Conservation (phyloP, 1,140 invertebrate species). For the Theocolax elegans region DNA sequence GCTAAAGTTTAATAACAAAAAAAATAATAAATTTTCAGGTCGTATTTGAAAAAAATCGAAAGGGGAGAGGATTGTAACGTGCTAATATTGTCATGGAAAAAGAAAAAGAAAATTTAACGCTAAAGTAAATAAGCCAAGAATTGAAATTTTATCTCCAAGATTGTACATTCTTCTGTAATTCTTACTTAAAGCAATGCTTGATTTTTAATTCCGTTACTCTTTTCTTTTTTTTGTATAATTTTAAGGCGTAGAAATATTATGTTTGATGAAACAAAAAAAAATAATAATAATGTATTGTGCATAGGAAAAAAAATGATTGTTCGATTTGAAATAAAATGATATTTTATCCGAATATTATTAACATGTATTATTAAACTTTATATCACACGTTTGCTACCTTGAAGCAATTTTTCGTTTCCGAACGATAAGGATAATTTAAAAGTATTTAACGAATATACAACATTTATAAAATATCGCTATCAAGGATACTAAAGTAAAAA, state of each 20-base stretch:
- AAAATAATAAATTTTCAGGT: not conserved
- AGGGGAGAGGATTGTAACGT: slow-evolving; percentile 23
- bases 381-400: no score
- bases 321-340: slow-evolving; percentile 41
- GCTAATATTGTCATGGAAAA: slow-evolving; percentile 23
- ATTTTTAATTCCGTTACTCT: slow-evolving; percentile 38
- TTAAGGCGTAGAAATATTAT: slow-evolving; percentile 38
- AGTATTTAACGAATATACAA: no score
- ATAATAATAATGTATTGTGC: slow-evolving; percentile 33
- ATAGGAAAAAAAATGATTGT: slow-evolving; percentile 38
- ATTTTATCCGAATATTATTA: slow-evolving; percentile 31
- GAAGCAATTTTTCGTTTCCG: no score
- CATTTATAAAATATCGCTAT: no score
- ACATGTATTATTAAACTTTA: not conserved
- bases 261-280: slow-evolving; percentile 35
- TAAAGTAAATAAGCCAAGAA: slow-evolving; percentile 11
- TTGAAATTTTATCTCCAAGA: slow-evolving; percentile 22
- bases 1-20: not conserved
- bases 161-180: slow-evolving; percentile 13
- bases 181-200: slow-evolving; percentile 29
- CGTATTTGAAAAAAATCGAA: slow-evolving; percentile 8
- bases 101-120: slow-evolving; percentile 13
- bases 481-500: no score
- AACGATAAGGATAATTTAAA: no score
- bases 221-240: slow-evolving; percentile 44